Evolutionary conservation across 2,113 vertebrate species (phyloP), one percentile per base, ranked within the genome.

Genomic region (Mustelus asterias): DNA sequence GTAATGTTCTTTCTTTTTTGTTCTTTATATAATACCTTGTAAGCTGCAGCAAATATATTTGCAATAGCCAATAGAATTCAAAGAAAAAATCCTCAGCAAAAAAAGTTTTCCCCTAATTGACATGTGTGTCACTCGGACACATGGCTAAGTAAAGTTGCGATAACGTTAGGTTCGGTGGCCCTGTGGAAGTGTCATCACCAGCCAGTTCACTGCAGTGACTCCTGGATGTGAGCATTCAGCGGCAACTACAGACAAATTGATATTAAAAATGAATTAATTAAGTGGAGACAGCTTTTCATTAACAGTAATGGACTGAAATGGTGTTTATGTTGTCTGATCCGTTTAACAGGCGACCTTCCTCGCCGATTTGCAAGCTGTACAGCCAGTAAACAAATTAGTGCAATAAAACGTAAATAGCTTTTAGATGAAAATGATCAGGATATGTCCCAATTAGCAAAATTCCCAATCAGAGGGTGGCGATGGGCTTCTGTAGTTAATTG

Each of bases 241-340:
- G 65, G 37, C 22, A 48, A 29, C 44, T 16, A 54, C 94, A 70
- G 94, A 94, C 60, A 94, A 94, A 94, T 70, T 69, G 92, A 95
- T 95, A 72, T 94, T 72, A 72, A 95, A 70, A 95, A 95, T 95
- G 69, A 54, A 95, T 95, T 76, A 72, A 95, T 95, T 70, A 95
- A 95, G 94, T 10, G 20, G 41, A 72, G 37, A 72, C 44, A 95
- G 94, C 65, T 95, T 95, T 95, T 95, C 67, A 72, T 95, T 72
- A 95, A 95, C 69, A 95, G 65, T 95, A 95, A 95, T 95, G 41
- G 94, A 54, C 70, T 95, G 8, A 95, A 95, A 70, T 95, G 22
- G 41, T 95, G 41, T 72, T 95, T 95, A 95, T 95, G 94, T 33
- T 95, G 69, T 93, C 60, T 93, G 63, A 65, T 93, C 60, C n/a